These are phyloP conservation scores for Hepsetus odoe DNA, from an alignment of 2,113 vertebrate species.

Conservation along the genomic window DNA sequence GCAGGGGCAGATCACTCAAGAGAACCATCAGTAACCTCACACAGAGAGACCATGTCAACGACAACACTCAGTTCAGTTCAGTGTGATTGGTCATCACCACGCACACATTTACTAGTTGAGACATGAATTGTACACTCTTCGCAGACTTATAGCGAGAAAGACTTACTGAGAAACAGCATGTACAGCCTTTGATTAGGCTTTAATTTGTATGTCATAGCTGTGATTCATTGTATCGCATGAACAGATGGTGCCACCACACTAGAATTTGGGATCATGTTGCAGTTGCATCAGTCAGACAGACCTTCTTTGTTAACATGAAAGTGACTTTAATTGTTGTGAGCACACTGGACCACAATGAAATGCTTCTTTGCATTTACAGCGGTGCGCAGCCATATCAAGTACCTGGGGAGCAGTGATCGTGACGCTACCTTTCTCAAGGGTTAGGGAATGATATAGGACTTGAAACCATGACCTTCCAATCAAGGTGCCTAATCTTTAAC, in stretches of 20 bases:
- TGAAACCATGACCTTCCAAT: too few species aligned
- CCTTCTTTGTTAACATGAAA: not conserved
- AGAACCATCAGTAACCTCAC: conserved; percentile 6
- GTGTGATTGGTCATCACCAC: not conserved
- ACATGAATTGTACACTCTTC: not conserved
- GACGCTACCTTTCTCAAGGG: too few species aligned
- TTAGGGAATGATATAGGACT: too few species aligned
- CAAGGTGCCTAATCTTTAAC: too few species aligned
- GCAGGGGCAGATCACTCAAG: conserved; percentile 4
- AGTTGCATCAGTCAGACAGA: not conserved
- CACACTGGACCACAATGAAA: too few species aligned
- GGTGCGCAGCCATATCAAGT: too few species aligned
- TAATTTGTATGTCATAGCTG: not conserved
- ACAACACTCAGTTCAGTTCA: conserved; percentile 19
- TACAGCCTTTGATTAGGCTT: not conserved
- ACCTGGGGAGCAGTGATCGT: too few species aligned
- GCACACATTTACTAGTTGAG: not conserved
- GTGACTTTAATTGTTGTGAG: too few species aligned
- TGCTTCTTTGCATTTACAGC: too few species aligned
- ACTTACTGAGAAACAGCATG: not conserved
- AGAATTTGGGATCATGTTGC: not conserved
- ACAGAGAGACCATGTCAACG: conserved; percentile 26
- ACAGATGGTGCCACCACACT: not conserved
- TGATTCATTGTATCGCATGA: not conserved
- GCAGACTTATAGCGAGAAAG: too few species aligned